Evolutionary conservation across 30 jellyfish, hydroid and myxozoan genomes (phyloP), one percentile per base, ranked within the genome.

Genomic region (Aurelia sp.): DNA sequence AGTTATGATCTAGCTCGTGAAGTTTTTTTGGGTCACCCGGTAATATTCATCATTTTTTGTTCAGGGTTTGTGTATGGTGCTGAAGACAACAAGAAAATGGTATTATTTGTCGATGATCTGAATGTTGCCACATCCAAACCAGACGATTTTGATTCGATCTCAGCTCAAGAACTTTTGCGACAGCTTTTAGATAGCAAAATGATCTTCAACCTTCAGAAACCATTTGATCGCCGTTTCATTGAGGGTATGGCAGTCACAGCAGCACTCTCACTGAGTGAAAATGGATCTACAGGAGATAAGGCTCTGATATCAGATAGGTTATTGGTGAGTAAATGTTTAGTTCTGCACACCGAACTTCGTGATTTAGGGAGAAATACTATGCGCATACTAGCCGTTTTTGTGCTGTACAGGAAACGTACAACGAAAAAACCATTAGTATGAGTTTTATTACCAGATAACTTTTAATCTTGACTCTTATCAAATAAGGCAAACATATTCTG

Each of bases 61-160:
- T 6, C 53, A 91, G 98, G 98, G 18, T 91, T 91, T 72, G 90
- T 75, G 16, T 91, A 91, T 67, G 98, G 98, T 19, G 96, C 96
- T 13, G 89, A 80, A 72, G 91, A 81, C 76, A 85, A 85, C 87
- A 91, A 91, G 82, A 69, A 69, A n/a, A 62, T 91, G 90, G 59
- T 60, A 13, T 35, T 91, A 21, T 91, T 84, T 73, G 69, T 89
- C 30, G 98, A 91, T 66, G 98, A 91, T 52, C 60, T 91, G 61
- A 90, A 91, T 51, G 93, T 84, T n/a, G 87, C 93, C 9, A 73
- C 93, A 38, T 24, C 87, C 9, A 84, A 84, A 6, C 74, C 81
- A 15, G 66, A 85, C 16, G 72, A 75, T 63, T 35, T 44, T 2
- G 88, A 79, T 53, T 75, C 74, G 35, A 70, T 62, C 48, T 52